phyloP scores from a whole-genome alignment of 2,888 invertebrate genomes.

The Drosophila borborema region DNA sequence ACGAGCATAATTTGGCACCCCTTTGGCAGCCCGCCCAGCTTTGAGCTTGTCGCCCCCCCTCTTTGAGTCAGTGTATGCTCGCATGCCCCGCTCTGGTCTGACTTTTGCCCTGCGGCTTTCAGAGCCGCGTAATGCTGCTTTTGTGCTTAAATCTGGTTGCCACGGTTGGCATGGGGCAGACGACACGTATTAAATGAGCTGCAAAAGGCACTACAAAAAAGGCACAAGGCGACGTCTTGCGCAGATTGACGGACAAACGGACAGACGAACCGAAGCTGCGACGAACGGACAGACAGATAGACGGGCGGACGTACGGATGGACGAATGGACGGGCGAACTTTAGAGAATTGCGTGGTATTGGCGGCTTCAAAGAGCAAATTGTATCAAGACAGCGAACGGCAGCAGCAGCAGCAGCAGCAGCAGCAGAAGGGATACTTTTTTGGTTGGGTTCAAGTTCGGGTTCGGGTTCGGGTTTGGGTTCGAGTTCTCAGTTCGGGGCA shows the following conservation, averaged over 20 bases:
- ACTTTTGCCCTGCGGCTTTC: constrained; percentile 71
- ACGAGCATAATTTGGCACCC: constrained; percentile 62
- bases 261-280: constrained; percentile 8
- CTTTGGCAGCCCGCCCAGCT: constrained; percentile 24
- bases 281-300: background rate
- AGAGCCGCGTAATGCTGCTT: constrained; percentile 71
- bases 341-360: constrained; percentile 56
- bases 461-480: constrained; percentile 40
- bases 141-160: constrained; percentile 79
- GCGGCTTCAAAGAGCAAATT: constrained; percentile 75
- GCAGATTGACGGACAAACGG: constrained; percentile 14
- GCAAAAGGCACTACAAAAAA: constrained; percentile 59
- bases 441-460: constrained; percentile 20
- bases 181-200: constrained; percentile 79
- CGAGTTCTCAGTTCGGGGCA: constrained; percentile 22
- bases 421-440: constrained; percentile 32
- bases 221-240: constrained; percentile 9
- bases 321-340: constrained; percentile 10
- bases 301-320: constrained; percentile 4
- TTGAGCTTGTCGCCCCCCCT: background rate
- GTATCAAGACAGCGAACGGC: constrained; percentile 32
- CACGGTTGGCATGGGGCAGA: constrained; percentile 66
- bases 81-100: constrained; percentile 2
- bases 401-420: background rate
- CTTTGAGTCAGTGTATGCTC: background rate